Evolutionary conservation across 2,888 invertebrate genomes (phyloP).

Genomic region (Vanessa cardui): DNA sequence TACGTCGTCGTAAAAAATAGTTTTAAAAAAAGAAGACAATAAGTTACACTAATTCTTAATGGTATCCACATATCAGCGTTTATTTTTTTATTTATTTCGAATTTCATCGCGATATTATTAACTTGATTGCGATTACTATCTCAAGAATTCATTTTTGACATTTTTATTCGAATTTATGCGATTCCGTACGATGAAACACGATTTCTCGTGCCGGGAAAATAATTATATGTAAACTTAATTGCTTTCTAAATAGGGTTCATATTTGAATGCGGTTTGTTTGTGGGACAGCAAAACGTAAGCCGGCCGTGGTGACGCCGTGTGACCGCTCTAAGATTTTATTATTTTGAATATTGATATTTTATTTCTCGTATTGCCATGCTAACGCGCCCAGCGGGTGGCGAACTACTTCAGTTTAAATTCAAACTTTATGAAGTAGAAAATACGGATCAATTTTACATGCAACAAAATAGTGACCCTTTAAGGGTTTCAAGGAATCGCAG

Average conservation of each 20-base stretch:
- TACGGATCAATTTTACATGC: slow-evolving; percentile 52
- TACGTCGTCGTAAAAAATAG: not conserved
- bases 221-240: slow-evolving; percentile 45
- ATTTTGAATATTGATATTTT: slow-evolving; percentile 80
- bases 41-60: slow-evolving; percentile 70
- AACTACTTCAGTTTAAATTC: slow-evolving; percentile 42
- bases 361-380: slow-evolving; percentile 76
- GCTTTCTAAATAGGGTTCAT: slow-evolving; percentile 51
- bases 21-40: slow-evolving; percentile 10
- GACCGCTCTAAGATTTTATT: slow-evolving; percentile 81
- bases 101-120: slow-evolving; percentile 80
- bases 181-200: slow-evolving; percentile 57
- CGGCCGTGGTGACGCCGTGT: slow-evolving; percentile 66
- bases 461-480: slow-evolving; percentile 49
- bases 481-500: slow-evolving; percentile 70
- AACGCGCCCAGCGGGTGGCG: slow-evolving; percentile 77
- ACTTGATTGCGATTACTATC: slow-evolving; percentile 81
- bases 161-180: slow-evolving; percentile 81
- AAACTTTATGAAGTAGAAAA: slow-evolving; percentile 46
- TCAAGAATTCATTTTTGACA: slow-evolving; percentile 80
- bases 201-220: slow-evolving; percentile 38
- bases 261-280: slow-evolving; percentile 45
- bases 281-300: slow-evolving; percentile 45
- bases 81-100: slow-evolving; percentile 76
- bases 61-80: slow-evolving; percentile 61